Evolutionary conservation across 92 coral and sea anemone species (phyloP), one percentile per base, ranked within the genome.

Genomic region (Epizoanthus scotinus): DNA sequence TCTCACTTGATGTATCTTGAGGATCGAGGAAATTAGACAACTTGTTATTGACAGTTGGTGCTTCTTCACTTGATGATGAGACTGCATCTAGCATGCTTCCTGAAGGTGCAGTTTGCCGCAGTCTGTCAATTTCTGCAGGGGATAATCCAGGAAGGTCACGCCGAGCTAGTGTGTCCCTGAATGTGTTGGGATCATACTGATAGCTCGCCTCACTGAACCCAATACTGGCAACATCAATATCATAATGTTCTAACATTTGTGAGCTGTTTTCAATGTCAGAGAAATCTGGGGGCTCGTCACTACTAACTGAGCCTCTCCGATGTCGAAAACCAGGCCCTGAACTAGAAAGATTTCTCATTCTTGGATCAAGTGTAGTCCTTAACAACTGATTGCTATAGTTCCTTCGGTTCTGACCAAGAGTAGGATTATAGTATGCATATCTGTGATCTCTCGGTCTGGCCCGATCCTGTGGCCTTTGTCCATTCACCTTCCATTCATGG

Each of bases 51-150:
- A 87, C 83, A 25, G 93, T 88, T 34, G 93, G 95, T 22, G 85
- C 93, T 49, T 91, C 98, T 69, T 91, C 99, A 58, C 89, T 88
- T 8, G 89, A 72, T 40, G 93, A 80, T 26, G 99, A 96, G 77
- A 93, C 94, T 3, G 99, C 97, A 82, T 93, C 97, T 21, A 93
- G 72, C 86, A 96, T 89, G 83, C 96, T 91, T 24, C 97, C 99
- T 6, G 97, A 93, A n/a, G 98, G 97, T 19, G 99, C 91, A 19
- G 84, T 79, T 61, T 86, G 89, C 53, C 98, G 90, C 25, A 96
- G 90, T 56, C 89, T 94, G 59, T 96, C 99, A 58, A 92, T 94
- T 59, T 96, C 99, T 68, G 86, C 87, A 8, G 88, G 87, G 3
- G 97, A 85, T 47, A 93, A 71, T 6, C 94, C 97, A 6, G 94